Conservation (phyloP, 2,888 invertebrate genomes). For the Sicus ferrugineus region DNA sequence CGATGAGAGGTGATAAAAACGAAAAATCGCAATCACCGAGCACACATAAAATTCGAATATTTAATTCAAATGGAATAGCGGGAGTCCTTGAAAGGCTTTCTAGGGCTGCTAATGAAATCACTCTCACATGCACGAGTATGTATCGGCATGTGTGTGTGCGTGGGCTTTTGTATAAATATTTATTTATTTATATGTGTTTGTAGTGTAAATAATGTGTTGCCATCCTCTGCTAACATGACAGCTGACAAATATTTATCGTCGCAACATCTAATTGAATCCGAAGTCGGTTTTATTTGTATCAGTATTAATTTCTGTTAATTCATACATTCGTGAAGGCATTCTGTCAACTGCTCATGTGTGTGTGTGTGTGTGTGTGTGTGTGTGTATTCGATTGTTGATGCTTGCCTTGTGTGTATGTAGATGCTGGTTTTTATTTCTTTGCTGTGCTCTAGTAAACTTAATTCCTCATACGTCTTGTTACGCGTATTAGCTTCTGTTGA, state of each 20-base stretch:
- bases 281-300: slow-evolving; percentile 44
- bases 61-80: too few species aligned
- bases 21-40: too few species aligned
- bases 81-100: too few species aligned
- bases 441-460: too few species aligned
- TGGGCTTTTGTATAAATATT: background rate
- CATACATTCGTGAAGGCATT: background rate
- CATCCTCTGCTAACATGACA: slow-evolving; percentile 30
- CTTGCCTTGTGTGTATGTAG: too few species aligned
- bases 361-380: background rate
- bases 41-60: too few species aligned
- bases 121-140: background rate
- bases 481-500: background rate
- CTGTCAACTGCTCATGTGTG: background rate
- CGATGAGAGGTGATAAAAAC: too few species aligned
- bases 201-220: background rate
- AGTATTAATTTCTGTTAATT: slow-evolving; percentile 33
- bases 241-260: slow-evolving; percentile 28
- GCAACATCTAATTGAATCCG: slow-evolving; percentile 43
- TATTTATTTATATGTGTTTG: too few species aligned
- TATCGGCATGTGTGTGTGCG: slow-evolving; percentile 30
- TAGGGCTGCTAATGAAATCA: too few species aligned
- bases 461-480: background rate
- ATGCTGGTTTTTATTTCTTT: too few species aligned
- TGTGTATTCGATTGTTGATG: background rate